phyloP scores from a whole-genome alignment of 2,797 vertebrate species.

The Pantherophis alleghaniensis region DNA sequence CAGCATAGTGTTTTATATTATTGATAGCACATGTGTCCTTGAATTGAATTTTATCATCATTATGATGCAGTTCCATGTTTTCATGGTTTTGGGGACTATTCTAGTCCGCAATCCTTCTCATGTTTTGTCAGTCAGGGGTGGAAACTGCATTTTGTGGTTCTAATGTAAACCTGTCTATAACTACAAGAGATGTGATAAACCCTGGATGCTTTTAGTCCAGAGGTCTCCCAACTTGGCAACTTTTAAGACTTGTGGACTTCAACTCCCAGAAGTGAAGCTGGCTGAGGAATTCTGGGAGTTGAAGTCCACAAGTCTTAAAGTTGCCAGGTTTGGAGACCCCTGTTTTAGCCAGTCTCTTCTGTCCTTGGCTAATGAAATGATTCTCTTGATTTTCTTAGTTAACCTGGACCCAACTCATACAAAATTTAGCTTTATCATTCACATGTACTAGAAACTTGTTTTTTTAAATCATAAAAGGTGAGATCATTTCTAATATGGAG shows the following conservation, averaged over 20 bases:
- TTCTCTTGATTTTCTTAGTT: background rate
- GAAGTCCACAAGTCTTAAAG: too few relatives aligned
- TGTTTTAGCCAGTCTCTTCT: background rate
- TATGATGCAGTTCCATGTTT: background rate
- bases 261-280: too few relatives aligned
- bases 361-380: background rate
- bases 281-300: too few relatives aligned
- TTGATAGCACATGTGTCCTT: background rate
- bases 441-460: background rate
- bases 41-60: background rate
- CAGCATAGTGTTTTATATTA: background rate
- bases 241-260: too few relatives aligned
- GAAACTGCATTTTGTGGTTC: background rate
- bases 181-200: background rate
- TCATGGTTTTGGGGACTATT: background rate
- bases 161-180: background rate
- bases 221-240: too few relatives aligned
- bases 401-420: background rate
- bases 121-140: background rate
- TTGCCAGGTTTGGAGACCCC: too few relatives aligned
- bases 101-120: background rate
- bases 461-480: background rate
- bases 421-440: background rate
- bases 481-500: background rate
- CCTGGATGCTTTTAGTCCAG: background rate